Evolutionary conservation across 1,140 invertebrate genomes (phyloP).

Genomic region (Metaphire vulgaris): DNA sequence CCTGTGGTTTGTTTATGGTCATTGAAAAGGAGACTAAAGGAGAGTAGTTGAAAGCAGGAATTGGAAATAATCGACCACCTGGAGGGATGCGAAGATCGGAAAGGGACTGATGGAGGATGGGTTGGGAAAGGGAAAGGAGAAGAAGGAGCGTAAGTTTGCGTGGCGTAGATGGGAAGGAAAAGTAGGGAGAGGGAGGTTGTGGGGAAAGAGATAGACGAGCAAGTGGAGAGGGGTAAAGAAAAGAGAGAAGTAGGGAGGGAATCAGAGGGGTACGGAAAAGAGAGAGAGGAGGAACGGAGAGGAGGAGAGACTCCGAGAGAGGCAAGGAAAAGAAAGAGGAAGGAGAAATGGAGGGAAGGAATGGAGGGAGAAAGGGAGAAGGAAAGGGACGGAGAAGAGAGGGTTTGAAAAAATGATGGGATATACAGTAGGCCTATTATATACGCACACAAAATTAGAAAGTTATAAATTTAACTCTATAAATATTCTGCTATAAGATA

Average conservation of each 20-base stretch:
- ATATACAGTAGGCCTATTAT: too few species aligned
- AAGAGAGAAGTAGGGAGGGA: not conserved
- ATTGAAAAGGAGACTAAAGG: too few species aligned
- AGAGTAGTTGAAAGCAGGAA: too few species aligned
- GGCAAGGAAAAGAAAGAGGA: not conserved
- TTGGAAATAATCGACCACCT: too few species aligned
- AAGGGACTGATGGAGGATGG: not conserved
- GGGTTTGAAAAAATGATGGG: too few species aligned
- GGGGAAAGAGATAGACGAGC: not conserved
- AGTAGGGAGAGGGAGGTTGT: not conserved
- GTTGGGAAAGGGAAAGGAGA: not conserved
- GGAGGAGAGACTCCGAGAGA: not conserved
- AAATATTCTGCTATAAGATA: too few species aligned
- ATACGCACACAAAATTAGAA: too few species aligned
- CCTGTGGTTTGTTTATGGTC: too few species aligned
- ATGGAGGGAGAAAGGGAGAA: not conserved
- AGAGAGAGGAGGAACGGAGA: not conserved
- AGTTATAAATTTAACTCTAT: too few species aligned
- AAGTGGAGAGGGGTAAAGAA: not conserved
- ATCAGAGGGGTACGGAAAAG: not conserved
- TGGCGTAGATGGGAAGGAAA: not conserved
- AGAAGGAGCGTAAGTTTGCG: not conserved
- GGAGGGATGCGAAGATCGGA: too few species aligned
- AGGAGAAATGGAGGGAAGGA: not conserved
- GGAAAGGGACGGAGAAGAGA: too few species aligned